Base-by-base conservation (phyloP, 2,888 invertebrate species). In the Pheosia gnoma region DNA sequence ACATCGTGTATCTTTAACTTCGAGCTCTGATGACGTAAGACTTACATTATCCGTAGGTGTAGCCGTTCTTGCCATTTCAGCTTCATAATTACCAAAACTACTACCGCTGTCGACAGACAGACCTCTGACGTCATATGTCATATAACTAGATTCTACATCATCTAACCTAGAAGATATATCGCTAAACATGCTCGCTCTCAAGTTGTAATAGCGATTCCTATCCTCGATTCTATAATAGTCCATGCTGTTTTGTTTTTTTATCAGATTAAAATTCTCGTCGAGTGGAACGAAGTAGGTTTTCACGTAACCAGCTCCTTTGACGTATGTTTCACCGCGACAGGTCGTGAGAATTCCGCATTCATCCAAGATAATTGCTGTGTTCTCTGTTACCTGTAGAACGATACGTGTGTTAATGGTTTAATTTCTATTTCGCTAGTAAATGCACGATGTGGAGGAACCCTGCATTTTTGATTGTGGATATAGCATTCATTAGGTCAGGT, bases 271-370 rank as follows among this genome's bases (percentile, higher is more conserved):
- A 62, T 95, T 86, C 49, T 95, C 94, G 78, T 96, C 95, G 11
- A 96, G 88, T 11, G 95, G 95, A 8, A 97, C 95, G 77, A 96
- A 96, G 82, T 96, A 97, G 4, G 97, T 97, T 70, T 95, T 95
- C 25, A 96, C 95, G 70, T 94, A 91, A 36, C 94, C 94, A 63
- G 95, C 95, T 0, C 97, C 97, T 88, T 97, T 97, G 0, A 97
- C 96, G 72, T 91, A 94, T 0, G 96, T 96, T 72, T 95, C 94
- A 1, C 96, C 97, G 38, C 97, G 94, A 72, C 94, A 95, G 59
- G 95, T 94, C 68, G 97, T 97, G 43, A 95, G 88, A 63, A 96
- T 95, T 53, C 95, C 96, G 73, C 96, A 95, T 68, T 95, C 94
- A 59, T 95, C 94, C 63, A 97, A 86, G 57, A 96, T 94, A 7